A percentile compares a stretch with the other conserved stretches of the same genome.
phyloP scores from a whole-genome alignment of 2,113 vertebrate genomes.

The Hyperoodon ampullatus region DNA sequence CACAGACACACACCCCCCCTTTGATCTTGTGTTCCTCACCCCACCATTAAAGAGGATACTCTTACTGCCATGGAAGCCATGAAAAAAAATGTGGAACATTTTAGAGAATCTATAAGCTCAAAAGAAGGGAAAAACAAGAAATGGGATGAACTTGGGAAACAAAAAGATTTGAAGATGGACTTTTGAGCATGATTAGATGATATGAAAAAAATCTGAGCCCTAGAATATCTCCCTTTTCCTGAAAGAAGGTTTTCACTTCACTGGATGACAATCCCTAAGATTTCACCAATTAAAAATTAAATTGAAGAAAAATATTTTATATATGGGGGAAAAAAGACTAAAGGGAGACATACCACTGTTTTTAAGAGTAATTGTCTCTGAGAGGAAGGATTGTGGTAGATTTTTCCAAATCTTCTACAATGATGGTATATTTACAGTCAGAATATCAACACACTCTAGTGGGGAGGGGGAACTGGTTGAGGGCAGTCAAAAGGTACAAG shows the following conservation, averaged over 20 bases:
- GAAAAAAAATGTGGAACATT: not conserved
- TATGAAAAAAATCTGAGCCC: not conserved
- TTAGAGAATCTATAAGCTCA: slow-evolving; percentile 20
- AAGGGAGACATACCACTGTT: not conserved
- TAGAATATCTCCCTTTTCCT: not conserved
- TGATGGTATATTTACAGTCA: not conserved
- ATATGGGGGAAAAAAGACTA: not conserved
- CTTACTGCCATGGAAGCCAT: not conserved
- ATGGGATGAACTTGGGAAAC: not conserved
- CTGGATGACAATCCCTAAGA: not conserved
- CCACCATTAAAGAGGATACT: not conserved
- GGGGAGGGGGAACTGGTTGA: not conserved
- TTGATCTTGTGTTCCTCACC: not conserved
- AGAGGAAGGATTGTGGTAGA: not conserved
- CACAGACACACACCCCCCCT: not conserved
- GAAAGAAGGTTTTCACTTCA: not conserved
- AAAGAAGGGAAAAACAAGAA: slow-evolving; percentile 17
- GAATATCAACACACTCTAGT: not conserved
- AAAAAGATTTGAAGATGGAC: not conserved
- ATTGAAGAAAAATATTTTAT: not conserved
- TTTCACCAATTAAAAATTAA: slow-evolving; percentile 30
- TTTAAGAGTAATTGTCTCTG: not conserved
- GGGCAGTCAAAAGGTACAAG: not conserved
- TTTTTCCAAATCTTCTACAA: not conserved
- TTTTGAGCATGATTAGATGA: not conserved